These are phyloP conservation scores for Leucophenga montana DNA, from an alignment of 2,888 invertebrate species.

Conservation along the genomic window DNA sequence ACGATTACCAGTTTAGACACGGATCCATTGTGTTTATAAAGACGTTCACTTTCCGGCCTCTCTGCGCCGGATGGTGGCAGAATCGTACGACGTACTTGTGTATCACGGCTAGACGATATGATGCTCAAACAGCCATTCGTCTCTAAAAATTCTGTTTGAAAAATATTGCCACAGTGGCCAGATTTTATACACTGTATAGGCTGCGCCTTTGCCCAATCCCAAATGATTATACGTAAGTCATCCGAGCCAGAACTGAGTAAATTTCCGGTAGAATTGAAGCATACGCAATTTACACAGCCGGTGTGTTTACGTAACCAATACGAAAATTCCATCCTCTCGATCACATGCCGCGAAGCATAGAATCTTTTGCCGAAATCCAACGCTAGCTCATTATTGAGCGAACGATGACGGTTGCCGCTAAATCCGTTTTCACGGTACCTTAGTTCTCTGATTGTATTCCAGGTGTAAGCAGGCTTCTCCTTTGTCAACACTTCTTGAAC, in stretches of 20 bases:
- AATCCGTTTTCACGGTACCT: slow-evolving; percentile 68
- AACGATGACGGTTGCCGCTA: slow-evolving; percentile 39
- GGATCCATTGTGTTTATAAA: slow-evolving; percentile 83
- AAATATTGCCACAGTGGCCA: slow-evolving; percentile 90
- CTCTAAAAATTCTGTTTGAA: slow-evolving; percentile 92
- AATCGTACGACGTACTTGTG: slow-evolving; percentile 82
- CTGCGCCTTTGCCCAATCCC: slow-evolving; percentile 90
- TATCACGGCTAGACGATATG: slow-evolving; percentile 91
- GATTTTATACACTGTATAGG: slow-evolving; percentile 81
- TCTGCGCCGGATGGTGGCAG: slow-evolving; percentile 76
- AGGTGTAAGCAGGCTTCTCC: slow-evolving; percentile 63
- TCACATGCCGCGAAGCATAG: slow-evolving; percentile 77
- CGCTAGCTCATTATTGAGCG: slow-evolving; percentile 46
- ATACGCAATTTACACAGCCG: slow-evolving; percentile 94
- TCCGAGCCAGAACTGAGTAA: slow-evolving; percentile 92
- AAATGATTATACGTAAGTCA: slow-evolving; percentile 87
- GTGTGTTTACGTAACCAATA: slow-evolving; percentile 84
- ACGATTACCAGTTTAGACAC: slow-evolving; percentile 90
- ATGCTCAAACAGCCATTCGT: slow-evolving; percentile 81
- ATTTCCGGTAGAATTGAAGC: slow-evolving; percentile 83
- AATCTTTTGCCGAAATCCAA: slow-evolving; percentile 79
- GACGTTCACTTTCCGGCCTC: slow-evolving; percentile 70
- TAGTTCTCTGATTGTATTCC: slow-evolving; percentile 59
- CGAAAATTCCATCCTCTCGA: slow-evolving; percentile 86
- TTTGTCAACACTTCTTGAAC: slow-evolving; percentile 59